Evolutionary conservation across 2,888 invertebrate species (phyloP), one percentile per base, ranked within the genome.

Genomic region (Drosophila longiperda): DNA sequence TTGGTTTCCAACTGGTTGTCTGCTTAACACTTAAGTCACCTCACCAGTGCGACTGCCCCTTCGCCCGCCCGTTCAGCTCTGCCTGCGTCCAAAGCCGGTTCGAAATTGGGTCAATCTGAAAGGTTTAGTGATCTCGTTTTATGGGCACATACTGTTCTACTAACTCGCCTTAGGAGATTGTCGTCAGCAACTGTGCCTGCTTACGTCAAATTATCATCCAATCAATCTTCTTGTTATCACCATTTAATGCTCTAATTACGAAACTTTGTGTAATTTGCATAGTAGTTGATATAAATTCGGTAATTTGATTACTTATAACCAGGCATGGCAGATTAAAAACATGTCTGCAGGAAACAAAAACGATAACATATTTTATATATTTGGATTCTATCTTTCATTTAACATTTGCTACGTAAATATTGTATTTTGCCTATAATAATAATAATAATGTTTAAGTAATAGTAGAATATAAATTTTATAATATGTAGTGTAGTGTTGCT

Each of bases 111-210:
- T 87, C 87, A 89, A 82, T 87, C 81, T 70, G 83, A 87, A 87
- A 87, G 88, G 89, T 89, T 89, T 87, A 71, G 67, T 83, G 85
- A 88, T 85, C 89, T 84, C 65, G 75, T 87, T 88, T 89, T 75
- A 83, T 75, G 68, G 75, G 58, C 67, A 7, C 71, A 65, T n/a
- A 60, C 54, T 52, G 69, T 83, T 82, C 75, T 79, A 64, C 34
- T 23, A 26, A 15, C 61, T 52, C 29, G 57, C 42, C 76, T 59
- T 36, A 62, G 61, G 78, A 68, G 73, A 36, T 58, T 36, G 15
- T 29, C 49, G 55, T 49, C 38, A 57, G 61, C 67, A 63, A 66
- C 70, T 67, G 38, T 38, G 42, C 34, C 45, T 34, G 26, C 36
- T 67, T 29, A 34, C 17, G 34, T 53, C 11, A 45, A 58, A 62